Base-by-base conservation (phyloP, 2,797 vertebrate genomes). In the Eidolon dupreanum region DNA sequence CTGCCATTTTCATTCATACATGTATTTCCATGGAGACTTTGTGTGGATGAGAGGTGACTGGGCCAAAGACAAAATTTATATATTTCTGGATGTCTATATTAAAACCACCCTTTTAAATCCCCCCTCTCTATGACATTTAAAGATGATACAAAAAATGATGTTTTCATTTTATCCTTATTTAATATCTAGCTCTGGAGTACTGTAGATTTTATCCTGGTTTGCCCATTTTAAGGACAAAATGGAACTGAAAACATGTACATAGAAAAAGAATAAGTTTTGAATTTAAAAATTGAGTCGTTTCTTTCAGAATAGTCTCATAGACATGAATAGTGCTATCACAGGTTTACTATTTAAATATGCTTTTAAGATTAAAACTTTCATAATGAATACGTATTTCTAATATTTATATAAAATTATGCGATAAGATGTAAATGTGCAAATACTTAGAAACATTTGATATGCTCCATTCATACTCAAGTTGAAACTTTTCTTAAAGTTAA, bases 401-500 rank as follows among this genome's bases (percentile, higher is more conserved):
- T 19, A 13, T 68, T 75, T 71, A 71, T 73, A 84, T 38, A 88
- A 91, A 92, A 31, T 74, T 63, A 71, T 55, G 78, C n/a, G 10
- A 63, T 43, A 57, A 83, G 9, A 38, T 89, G 0, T 51, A 83
- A 83, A 51, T 63, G 8, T 75, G 26, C 51, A 78, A 74, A 82
- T n/a, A 92, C 10, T 51, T 87, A 79, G 19, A 84, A 59, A 38
- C 20, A n/a, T 87, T 92, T 83, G 22, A 68, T 86, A 61, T 55
- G 10, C 70, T 89, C 43, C 20, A 81, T 89, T 85, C 20, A 38
- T 68, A 87, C 8, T 70, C 26, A 55, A n/a, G n/a, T 66, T 66
- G 66, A 78, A 63, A 89, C 10, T 70, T 93, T 94, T 78, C 75
- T 78, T 55, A 74, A 88, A 66, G 55, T 82, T 78, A 46, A 85